Percentiles rank a stretch among this genome's conserved stretches.
phyloP scores from a whole-genome alignment of 2,888 invertebrate genomes.

The Epinotia ramella region DNA sequence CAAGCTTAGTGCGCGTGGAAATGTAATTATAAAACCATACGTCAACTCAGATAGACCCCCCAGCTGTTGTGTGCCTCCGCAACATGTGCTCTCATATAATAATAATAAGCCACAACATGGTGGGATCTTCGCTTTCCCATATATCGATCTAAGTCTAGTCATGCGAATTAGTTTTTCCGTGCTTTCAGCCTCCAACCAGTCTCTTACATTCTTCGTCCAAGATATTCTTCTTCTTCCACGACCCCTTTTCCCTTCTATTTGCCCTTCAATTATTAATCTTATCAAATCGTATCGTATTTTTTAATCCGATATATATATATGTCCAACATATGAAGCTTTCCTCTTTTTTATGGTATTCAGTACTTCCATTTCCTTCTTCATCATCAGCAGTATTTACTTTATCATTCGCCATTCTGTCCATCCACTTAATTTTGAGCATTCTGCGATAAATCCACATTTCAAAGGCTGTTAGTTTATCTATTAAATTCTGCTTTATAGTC shows the following conservation, averaged over 20 bases:
- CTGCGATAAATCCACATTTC: not conserved
- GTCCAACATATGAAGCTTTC: not conserved
- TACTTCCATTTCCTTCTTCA: too few species aligned
- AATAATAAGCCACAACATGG: too few species aligned
- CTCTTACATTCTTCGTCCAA: too few species aligned
- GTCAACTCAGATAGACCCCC: too few species aligned
- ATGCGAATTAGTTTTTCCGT: too few species aligned
- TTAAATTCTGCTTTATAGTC: not conserved
- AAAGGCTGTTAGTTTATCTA: not conserved
- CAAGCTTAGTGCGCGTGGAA: too few species aligned
- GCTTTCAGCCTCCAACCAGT: too few species aligned
- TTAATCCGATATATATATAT: not conserved
- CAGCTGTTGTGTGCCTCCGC: too few species aligned
- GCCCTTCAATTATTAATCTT: not conserved
- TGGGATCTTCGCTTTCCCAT: too few species aligned
- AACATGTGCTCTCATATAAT: too few species aligned
- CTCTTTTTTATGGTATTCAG: not conserved
- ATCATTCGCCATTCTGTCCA: not conserved
- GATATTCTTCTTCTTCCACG: not conserved
- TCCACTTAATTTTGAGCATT: slow-evolving; percentile 2
- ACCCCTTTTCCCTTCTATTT: not conserved
- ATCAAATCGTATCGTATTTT: not conserved
- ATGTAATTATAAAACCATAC: too few species aligned
- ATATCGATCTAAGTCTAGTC: too few species aligned
- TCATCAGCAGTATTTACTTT: not conserved